A percentile compares a stretch with the other conserved stretches of the same genome.
phyloP scores from a whole-genome alignment of 2,888 invertebrate species.

The Dione vanillae region DNA sequence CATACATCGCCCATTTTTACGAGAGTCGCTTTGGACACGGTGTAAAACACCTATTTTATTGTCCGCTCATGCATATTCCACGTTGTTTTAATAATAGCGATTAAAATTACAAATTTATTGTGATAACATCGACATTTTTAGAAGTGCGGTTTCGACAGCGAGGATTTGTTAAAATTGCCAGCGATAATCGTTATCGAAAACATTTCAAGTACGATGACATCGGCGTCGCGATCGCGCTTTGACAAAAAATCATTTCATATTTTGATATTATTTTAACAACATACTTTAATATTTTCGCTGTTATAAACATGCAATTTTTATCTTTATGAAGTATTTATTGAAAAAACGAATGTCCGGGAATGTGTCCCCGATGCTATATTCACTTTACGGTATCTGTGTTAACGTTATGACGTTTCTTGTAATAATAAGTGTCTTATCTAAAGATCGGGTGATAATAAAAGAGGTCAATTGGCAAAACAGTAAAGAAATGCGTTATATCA shows the following conservation, averaged over 20 bases:
- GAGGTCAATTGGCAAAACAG: conserved; percentile 30
- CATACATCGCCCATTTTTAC: conserved; percentile 67
- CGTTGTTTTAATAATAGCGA: conserved; percentile 79
- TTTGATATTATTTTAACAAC: conserved; percentile 45
- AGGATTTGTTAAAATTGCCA: conserved; percentile 55
- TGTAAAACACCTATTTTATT: conserved; percentile 77
- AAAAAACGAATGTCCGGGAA: conserved; percentile 29
- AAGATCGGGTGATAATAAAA: conserved; percentile 28
- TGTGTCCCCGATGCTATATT: conserved; percentile 29
- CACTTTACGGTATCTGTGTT: conserved; percentile 28
- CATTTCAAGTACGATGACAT: conserved; percentile 62
- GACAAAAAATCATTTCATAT: conserved; percentile 45
- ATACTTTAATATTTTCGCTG: conserved; percentile 42
- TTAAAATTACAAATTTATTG: conserved; percentile 80
- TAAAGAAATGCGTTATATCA: not conserved
- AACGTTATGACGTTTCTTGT: conserved; percentile 20
- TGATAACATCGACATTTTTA: conserved; percentile 64
- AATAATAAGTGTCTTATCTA: conserved; percentile 28
- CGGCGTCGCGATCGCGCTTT: conserved; percentile 48
- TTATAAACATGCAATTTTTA: conserved; percentile 40
- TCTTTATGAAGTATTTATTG: conserved; percentile 30
- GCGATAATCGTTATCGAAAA: conserved; percentile 59
- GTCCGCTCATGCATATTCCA: conserved; percentile 61
- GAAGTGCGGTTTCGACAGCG: conserved; percentile 63
- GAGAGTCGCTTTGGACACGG: conserved; percentile 64